phyloP scores from a whole-genome alignment of 2,113 vertebrate genomes.

The Cranoglanis bouderius region DNA sequence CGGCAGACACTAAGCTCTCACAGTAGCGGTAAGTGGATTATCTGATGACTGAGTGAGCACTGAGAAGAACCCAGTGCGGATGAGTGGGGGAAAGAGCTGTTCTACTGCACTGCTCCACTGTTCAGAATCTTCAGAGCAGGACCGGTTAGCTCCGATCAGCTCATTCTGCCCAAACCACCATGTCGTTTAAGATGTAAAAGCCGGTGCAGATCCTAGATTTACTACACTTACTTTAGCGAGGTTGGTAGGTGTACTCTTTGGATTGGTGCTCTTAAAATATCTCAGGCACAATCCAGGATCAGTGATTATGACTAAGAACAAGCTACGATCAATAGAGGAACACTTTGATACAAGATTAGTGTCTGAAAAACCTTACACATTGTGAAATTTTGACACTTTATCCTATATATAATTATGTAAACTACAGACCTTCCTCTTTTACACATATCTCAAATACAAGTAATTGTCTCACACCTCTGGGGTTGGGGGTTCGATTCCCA shows the following conservation, averaged over 20 bases:
- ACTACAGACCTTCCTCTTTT: background rate
- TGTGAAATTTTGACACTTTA: background rate
- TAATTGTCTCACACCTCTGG: background rate
- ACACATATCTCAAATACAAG: background rate
- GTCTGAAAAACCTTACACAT: background rate
- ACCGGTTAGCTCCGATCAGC: background rate
- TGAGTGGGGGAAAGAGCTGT: background rate
- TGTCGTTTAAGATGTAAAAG: background rate
- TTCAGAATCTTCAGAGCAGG: background rate
- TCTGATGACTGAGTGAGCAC: slow-evolving; percentile 17
- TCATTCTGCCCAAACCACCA: background rate
- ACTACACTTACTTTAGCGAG: background rate
- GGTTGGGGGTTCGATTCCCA: no score
- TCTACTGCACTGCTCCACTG: background rate
- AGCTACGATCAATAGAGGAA: background rate
- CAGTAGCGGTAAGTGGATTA: slow-evolving; percentile 41
- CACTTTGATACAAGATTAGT: background rate
- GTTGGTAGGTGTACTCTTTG: background rate
- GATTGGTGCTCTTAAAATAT: slow-evolving; percentile 2
- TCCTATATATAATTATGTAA: background rate
- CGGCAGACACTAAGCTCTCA: slow-evolving; percentile 39
- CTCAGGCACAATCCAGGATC: background rate
- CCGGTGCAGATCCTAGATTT: background rate
- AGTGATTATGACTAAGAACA: background rate
- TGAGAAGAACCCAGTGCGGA: background rate